Conservation (phyloP, 2,797 vertebrate species). For the Sphenopsis melanotis region DNA sequence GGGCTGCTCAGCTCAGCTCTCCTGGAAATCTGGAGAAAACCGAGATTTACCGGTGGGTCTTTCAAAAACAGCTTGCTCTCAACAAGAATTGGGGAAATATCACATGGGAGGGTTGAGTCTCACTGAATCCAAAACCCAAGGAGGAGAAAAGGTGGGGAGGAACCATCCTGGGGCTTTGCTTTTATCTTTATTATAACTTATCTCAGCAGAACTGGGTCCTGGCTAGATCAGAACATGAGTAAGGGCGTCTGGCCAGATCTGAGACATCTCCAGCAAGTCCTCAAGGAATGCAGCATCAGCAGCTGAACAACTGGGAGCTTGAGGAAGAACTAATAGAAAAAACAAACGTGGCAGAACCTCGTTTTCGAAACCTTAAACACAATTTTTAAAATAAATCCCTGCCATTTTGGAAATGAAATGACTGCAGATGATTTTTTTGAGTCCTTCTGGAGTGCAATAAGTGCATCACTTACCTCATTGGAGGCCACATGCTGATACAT, state of each 20-base stretch:
- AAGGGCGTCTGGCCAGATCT: neutral
- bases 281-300: neutral
- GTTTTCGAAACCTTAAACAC: neutral
- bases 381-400: too few species aligned
- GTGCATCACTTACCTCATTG: neutral
- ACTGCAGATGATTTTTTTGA: neutral
- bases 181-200: neutral
- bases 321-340: neutral
- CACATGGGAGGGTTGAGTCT: rapidly evolving
- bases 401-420: neutral
- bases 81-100: neutral
- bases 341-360: neutral
- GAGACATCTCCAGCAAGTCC: neutral
- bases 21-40: neutral
- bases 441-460: neutral
- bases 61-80: neutral
- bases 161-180: neutral
- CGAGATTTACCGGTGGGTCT: neutral
- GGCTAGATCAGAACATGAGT: neutral
- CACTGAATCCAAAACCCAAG: neutral
- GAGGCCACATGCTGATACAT: neutral
- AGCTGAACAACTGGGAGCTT: neutral
- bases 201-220: neutral
- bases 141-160: neutral
- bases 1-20: neutral